phyloP scores from a whole-genome alignment of 2,797 vertebrate species.

The Anableps anableps region DNA sequence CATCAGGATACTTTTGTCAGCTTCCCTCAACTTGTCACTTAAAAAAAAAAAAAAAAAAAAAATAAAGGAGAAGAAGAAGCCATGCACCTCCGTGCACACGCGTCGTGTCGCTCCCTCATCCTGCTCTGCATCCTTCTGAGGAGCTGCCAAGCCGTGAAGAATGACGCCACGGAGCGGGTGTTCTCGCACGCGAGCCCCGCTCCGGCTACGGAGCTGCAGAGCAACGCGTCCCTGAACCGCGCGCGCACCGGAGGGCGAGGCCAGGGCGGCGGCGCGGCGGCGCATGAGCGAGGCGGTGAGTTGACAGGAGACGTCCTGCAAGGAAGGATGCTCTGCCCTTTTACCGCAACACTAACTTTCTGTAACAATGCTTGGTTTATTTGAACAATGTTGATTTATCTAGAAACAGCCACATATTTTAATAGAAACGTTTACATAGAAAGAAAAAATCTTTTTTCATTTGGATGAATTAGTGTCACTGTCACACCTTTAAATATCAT shows the following conservation, averaged over 20 bases:
- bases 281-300: constrained; percentile 88
- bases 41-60: too few relatives aligned
- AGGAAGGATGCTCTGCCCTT: constrained; percentile 23
- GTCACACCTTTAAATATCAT: background rate
- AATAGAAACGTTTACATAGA: background rate
- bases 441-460: background rate
- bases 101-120: constrained; percentile 82
- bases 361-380: background rate
- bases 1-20: background rate
- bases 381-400: background rate
- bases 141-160: constrained; percentile 89
- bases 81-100: constrained; percentile 86
- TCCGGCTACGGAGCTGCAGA: constrained; percentile 77
- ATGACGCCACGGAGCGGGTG: constrained; percentile 93
- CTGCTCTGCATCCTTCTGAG: constrained; percentile 85
- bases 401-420: background rate
- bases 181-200: constrained; percentile 82
- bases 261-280: constrained; percentile 58
- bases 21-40: background rate
- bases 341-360: background rate
- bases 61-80: constrained; percentile 12
- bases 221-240: constrained; percentile 91
- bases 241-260: constrained; percentile 90
- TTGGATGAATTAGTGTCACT: background rate
- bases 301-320: background rate